These are phyloP conservation scores for Drosophila novamexicana DNA, from an alignment of 1,140 invertebrate genomes.

Conservation along the genomic window DNA sequence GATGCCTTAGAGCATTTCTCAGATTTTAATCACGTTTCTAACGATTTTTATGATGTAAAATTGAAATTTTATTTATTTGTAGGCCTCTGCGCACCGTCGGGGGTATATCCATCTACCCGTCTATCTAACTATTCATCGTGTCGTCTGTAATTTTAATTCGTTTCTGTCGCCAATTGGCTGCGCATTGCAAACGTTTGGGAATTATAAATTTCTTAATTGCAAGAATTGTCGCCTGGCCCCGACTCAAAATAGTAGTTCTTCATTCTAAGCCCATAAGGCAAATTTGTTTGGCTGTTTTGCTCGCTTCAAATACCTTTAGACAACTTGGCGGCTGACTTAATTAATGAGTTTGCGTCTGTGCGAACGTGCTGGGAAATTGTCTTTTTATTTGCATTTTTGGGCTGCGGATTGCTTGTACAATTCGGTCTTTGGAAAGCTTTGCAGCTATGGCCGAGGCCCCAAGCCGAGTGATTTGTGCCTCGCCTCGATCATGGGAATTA, in stretches of 20 bases:
- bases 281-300: slow-evolving; percentile 43
- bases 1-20: slow-evolving; percentile 46
- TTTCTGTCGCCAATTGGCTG: slow-evolving; percentile 58
- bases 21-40: slow-evolving; percentile 79
- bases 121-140: slow-evolving; percentile 17
- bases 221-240: slow-evolving; percentile 35
- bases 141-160: slow-evolving; percentile 73
- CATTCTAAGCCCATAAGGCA: slow-evolving; percentile 51
- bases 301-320: slow-evolving; percentile 15
- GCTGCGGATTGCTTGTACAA: slow-evolving; percentile 11
- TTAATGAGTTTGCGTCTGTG: slow-evolving; percentile 65
- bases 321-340: slow-evolving; percentile 44
- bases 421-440: slow-evolving; percentile 12
- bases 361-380: slow-evolving; percentile 76
- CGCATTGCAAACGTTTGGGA: slow-evolving; percentile 41
- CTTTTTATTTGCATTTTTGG: slow-evolving; percentile 65
- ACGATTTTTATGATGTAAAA: slow-evolving; percentile 78
- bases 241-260: slow-evolving; percentile 18
- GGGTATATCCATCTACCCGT: slow-evolving; percentile 17
- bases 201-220: slow-evolving; percentile 70
- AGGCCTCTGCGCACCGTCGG: slow-evolving; percentile 28
- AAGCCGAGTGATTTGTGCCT: slow-evolving; percentile 55
- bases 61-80: slow-evolving; percentile 75
- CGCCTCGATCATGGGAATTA: slow-evolving; percentile 70
- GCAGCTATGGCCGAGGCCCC: background rate